phyloP scores from a whole-genome alignment of 2,113 vertebrate genomes.

The Murina feae region DNA sequence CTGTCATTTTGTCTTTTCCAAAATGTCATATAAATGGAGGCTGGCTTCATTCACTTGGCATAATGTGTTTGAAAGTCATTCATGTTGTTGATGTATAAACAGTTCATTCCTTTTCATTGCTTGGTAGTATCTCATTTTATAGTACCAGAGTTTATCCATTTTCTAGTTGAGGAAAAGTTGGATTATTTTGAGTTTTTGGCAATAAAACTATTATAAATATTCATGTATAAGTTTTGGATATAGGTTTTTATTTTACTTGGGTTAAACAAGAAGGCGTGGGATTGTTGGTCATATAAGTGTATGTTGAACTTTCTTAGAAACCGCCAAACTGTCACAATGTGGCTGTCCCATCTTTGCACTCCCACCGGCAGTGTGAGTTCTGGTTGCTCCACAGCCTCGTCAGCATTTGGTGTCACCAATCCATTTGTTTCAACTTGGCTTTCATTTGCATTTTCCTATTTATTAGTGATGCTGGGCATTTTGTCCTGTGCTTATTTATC shows the following conservation, averaged over 20 bases:
- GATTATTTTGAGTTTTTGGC: not conserved
- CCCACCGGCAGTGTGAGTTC: too few species aligned
- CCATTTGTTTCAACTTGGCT: not conserved
- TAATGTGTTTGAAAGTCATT: not conserved
- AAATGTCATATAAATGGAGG: accelerated
- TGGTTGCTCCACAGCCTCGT: not conserved
- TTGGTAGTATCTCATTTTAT: not conserved
- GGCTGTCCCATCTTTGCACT: accelerated
- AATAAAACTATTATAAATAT: not conserved
- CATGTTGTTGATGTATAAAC: not conserved
- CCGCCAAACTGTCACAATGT: too few species aligned
- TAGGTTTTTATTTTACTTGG: not conserved
- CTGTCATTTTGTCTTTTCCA: not conserved
- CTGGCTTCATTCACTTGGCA: not conserved
- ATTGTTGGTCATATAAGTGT: not conserved
- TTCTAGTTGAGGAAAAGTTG: not conserved
- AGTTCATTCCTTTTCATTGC: not conserved
- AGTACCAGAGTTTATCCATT: not conserved
- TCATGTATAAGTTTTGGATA: not conserved
- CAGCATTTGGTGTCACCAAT: not conserved
- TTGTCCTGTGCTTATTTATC: not conserved
- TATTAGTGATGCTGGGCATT: not conserved
- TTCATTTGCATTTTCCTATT: not conserved
- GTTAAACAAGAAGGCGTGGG: not conserved
- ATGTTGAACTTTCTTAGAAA: not conserved